Conservation (phyloP, 2,888 invertebrate species). For the Tridacna crocea region DNA sequence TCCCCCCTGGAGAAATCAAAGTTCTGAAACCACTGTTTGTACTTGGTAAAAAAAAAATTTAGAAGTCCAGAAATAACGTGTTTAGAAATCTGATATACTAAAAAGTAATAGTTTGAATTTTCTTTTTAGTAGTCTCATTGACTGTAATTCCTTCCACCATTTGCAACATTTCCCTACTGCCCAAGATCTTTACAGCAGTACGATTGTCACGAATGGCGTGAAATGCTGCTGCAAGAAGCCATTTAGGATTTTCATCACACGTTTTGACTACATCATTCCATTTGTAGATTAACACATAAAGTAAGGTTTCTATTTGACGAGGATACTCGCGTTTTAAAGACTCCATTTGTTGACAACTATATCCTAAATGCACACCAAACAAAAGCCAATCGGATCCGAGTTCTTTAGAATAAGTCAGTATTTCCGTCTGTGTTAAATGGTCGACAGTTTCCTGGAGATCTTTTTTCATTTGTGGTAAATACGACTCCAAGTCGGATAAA, state of each 20-base stretch:
- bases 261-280: conserved; percentile 3
- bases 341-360: conserved; percentile 5
- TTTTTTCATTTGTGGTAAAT: not conserved
- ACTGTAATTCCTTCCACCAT: not conserved
- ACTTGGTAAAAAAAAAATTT: too few relatives aligned
- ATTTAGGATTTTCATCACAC: conserved; percentile 5
- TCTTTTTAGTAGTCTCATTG: too few relatives aligned
- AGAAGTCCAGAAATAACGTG: too few relatives aligned
- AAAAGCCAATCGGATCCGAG: conserved; percentile 4
- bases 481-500: not conserved
- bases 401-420: conserved; percentile 1
- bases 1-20: too few relatives aligned
- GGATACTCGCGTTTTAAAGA: conserved; percentile 1
- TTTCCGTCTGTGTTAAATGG: not conserved
- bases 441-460: not conserved
- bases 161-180: not conserved
- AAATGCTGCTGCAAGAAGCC: not conserved
- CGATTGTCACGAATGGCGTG: not conserved
- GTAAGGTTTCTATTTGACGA: not conserved
- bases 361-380: not conserved
- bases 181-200: not conserved
- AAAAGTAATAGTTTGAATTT: too few relatives aligned
- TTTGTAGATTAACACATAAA: conserved; percentile 1
- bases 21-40: too few relatives aligned
- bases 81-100: too few relatives aligned